phyloP scores from a whole-genome alignment of 2,888 invertebrate species.

The Eudasyphora cyanicolor region DNA sequence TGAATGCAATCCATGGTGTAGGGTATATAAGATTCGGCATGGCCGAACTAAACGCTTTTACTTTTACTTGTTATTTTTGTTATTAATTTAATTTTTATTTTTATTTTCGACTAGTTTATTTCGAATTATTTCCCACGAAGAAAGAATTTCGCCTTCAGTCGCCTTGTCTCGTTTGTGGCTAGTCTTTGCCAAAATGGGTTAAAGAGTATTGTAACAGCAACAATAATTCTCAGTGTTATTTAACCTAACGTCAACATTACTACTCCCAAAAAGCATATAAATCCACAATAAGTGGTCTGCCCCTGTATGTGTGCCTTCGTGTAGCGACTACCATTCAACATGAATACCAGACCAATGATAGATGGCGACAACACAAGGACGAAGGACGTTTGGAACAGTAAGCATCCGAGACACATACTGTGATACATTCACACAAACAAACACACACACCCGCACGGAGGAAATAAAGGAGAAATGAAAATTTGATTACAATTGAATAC shows the following conservation, averaged over 20 bases:
- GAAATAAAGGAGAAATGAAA: constrained; percentile 38
- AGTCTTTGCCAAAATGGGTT: constrained; percentile 37
- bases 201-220: constrained; percentile 12
- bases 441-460: not conserved
- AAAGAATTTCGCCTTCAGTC: no score
- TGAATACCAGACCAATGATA: constrained; percentile 53
- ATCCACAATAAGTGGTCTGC: constrained; percentile 47
- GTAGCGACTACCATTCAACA: not conserved
- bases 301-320: constrained; percentile 26
- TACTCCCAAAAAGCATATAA: constrained; percentile 34
- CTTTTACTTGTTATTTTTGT: no score
- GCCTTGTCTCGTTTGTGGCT: no score
- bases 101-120: no score
- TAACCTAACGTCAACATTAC: constrained; percentile 15
- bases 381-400: no score
- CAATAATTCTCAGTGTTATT: constrained; percentile 42
- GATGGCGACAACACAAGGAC: constrained; percentile 1
- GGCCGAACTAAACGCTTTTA: no score
- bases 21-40: no score
- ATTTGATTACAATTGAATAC: constrained; percentile 68
- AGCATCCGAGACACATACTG: no score
- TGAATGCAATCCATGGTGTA: no score
- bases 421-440: not conserved
- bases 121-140: no score
- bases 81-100: no score